Evolutionary conservation across 2,888 invertebrate genomes (phyloP).

Genomic region (Eudasyphora cyanicolor): DNA sequence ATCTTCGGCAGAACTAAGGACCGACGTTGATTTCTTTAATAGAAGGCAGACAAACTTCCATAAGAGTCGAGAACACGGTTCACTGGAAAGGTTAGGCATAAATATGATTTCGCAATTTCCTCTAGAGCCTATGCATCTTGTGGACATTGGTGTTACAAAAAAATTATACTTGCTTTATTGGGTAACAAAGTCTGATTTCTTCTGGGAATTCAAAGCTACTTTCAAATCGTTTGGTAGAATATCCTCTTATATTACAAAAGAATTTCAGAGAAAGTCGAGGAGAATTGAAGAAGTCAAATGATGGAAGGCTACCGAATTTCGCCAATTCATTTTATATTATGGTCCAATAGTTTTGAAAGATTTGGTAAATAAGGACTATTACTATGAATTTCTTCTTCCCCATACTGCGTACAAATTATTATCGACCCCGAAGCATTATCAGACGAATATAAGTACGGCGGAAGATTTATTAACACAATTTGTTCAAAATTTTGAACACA

Average conservation of each 20-base stretch:
- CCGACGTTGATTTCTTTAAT: background rate
- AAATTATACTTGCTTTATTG: background rate
- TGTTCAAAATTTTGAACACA: conserved; percentile 3
- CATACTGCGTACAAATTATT: conserved; percentile 20
- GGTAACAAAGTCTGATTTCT: background rate
- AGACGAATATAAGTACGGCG: background rate
- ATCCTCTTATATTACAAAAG: background rate
- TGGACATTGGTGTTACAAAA: conserved; percentile 9
- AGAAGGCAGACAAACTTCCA: background rate
- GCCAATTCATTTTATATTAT: conserved; percentile 30
- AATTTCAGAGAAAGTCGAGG: conserved; percentile 24
- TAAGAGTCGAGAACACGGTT: background rate
- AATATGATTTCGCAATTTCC: conserved; percentile 13
- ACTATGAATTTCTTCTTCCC: background rate
- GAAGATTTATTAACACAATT: background rate
- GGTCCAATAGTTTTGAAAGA: conserved; percentile 19
- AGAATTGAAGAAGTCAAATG: background rate
- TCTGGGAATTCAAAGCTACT: background rate
- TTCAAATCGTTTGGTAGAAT: background rate
- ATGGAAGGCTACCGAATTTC: conserved; percentile 31
- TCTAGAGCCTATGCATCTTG: conserved; percentile 4
- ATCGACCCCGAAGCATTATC: conserved; percentile 1
- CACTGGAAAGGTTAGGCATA: background rate
- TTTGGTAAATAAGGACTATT: conserved; percentile 11
- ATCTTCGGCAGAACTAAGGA: background rate